A percentile compares a stretch with the other conserved stretches of the same genome.
phyloP scores from a whole-genome alignment of 1,140 invertebrate species.

The Drosophila murphyi region DNA sequence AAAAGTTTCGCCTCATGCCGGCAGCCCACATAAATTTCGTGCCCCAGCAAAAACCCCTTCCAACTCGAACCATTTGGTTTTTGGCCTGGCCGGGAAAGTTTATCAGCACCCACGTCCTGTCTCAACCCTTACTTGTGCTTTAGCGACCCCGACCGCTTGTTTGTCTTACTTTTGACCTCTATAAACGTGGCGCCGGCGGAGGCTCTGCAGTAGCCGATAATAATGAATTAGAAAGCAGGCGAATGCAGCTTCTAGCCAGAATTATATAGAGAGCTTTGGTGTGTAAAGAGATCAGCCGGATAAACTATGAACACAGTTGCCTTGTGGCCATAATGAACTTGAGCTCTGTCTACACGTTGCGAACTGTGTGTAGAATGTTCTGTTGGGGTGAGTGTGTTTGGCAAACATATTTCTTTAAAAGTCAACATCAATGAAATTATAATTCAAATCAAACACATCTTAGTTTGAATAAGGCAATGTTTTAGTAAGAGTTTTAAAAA shows the following conservation, averaged over 20 bases:
- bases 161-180: slow-evolving; percentile 82
- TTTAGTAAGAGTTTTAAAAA: too few relatives aligned
- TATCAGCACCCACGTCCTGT: slow-evolving; percentile 51
- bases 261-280: slow-evolving; percentile 11
- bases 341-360: slow-evolving; percentile 2
- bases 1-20: slow-evolving; percentile 73
- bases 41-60: slow-evolving; percentile 7
- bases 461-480: too few relatives aligned
- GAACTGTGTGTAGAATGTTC: neutral
- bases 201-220: slow-evolving; percentile 56
- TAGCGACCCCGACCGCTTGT: slow-evolving; percentile 63
- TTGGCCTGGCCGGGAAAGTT: slow-evolving; percentile 64
- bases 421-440: too few relatives aligned
- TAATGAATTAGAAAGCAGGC: slow-evolving; percentile 63
- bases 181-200: slow-evolving; percentile 57
- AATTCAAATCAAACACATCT: too few relatives aligned
- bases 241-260: slow-evolving; percentile 28
- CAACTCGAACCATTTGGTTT: slow-evolving; percentile 19
- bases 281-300: slow-evolving; percentile 25
- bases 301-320: slow-evolving; percentile 29
- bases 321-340: slow-evolving; percentile 23
- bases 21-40: slow-evolving; percentile 75
- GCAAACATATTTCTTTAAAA: too few relatives aligned
- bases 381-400: too few relatives aligned
- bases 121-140: slow-evolving; percentile 19